Base-by-base conservation (phyloP, 2,113 vertebrate species). In the Panthera tigris region DNA sequence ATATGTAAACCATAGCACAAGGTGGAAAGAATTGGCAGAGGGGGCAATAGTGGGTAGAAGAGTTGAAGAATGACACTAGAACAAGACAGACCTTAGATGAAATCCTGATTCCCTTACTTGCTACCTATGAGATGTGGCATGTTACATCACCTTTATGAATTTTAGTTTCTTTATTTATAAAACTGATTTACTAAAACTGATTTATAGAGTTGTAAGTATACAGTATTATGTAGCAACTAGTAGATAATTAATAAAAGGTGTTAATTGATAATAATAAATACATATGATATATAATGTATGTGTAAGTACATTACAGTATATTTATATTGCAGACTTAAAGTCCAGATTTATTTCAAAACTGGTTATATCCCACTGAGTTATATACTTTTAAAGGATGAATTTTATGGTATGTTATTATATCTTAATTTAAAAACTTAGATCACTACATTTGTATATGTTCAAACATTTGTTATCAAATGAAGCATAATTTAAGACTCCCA, bases 401-500 rank as follows among this genome's bases (percentile, higher is more conserved):
- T 93, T 88, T 85, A 88, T 89, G 11, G 6, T 84, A 91, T 89
- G 5, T 73, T 79, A 96, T 65, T 63, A 76, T 65, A 57, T 85
- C 33, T 95, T 93, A 94, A 94, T 89, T 92, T 76, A n/a, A 97
- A 92, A 91, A 96, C 5, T 45, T 91, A 85, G 23, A 73, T 68
- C 18, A 92, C 63, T 66, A 65, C 11, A 78, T 87, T 93, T 94
- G 63, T 82, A 45, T 88, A 69, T 81, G 10, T 79, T 88, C 36
- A 95, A 97, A 52, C 33, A 94, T 69, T 68, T 94, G 23, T 84
- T 91, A 94, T 55, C 74, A 93, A 87, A 89, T 84, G 27, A 95
- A 94, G n/a, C 4, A 76, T 23, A 73, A 98, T 96, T 97, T 71
- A 96, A 68, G 90, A 96, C 33, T 23, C n/a, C 98, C 98, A 61